Evolutionary conservation across 2,888 invertebrate genomes (phyloP).

Genomic region (Nyleta sp.): DNA sequence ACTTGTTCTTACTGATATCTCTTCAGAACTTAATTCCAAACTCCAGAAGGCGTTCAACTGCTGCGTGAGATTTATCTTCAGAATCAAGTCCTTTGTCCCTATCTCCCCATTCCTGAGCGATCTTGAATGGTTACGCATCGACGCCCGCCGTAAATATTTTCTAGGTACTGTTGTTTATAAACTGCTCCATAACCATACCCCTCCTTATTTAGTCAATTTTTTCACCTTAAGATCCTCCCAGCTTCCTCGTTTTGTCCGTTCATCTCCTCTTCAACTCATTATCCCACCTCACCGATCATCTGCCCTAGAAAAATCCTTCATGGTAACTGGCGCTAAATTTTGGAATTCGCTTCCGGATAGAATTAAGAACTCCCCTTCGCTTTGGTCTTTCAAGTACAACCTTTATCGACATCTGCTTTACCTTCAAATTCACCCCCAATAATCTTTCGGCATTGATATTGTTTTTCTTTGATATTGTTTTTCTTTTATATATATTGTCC

Average conservation of each 20-base stretch:
- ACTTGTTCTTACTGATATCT: not conserved
- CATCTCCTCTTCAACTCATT: not conserved
- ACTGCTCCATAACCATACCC: not conserved
- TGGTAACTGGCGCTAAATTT: not conserved
- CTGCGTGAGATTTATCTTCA: constrained; percentile 2
- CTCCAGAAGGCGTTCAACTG: constrained; percentile 6
- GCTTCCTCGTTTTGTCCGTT: not conserved
- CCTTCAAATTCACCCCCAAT: no score
- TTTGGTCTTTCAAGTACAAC: not conserved
- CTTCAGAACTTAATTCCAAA: not conserved
- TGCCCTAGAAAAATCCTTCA: not conserved
- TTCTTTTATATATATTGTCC: no score
- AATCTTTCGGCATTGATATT: no score
- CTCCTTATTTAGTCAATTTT: not conserved
- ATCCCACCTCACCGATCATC: not conserved
- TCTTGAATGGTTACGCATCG: not conserved
- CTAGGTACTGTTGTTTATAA: not conserved
- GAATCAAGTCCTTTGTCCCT: not conserved
- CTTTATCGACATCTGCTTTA: not conserved
- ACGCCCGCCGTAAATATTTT: not conserved
- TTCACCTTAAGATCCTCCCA: not conserved
- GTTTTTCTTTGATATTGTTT: no score
- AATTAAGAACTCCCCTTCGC: not conserved
- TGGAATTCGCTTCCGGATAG: not conserved
- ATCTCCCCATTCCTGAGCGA: not conserved